These are phyloP conservation scores for Engraulis encrasicolus DNA, from an alignment of 2,113 vertebrate genomes.

Conservation along the genomic window DNA sequence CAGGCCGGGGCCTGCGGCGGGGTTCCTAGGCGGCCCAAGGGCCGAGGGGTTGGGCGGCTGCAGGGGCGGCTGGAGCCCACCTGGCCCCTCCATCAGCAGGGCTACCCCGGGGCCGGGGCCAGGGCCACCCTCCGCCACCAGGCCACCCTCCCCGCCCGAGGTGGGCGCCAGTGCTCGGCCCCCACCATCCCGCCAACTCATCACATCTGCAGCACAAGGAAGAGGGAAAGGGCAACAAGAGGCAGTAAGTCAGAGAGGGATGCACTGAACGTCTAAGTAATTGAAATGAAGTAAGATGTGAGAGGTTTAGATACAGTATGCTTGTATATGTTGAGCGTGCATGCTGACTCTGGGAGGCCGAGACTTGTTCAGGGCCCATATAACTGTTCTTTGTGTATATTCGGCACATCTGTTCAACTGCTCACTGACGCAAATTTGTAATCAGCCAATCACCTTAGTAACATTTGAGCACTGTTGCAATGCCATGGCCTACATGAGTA, in stretches of 20 bases:
- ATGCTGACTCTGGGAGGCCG: no score
- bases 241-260: constrained; percentile 5
- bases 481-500: no score
- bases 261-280: neutral
- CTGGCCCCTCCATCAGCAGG: constrained; percentile 76
- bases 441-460: no score
- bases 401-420: no score
- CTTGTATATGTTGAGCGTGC: no score
- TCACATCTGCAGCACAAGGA: constrained; percentile 76
- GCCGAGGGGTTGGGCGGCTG: constrained; percentile 67
- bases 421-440: no score
- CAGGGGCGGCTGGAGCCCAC: constrained; percentile 62
- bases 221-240: no score
- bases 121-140: constrained; percentile 76
- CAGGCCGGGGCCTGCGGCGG: constrained; percentile 78
- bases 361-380: no score
- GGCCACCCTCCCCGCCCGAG: constrained; percentile 79
- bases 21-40: constrained; percentile 78
- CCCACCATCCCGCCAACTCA: constrained; percentile 94
- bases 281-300: no score
- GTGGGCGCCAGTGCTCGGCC: constrained; percentile 82
- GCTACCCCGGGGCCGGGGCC: constrained; percentile 70
- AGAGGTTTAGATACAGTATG: no score
- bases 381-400: no score
- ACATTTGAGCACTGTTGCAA: no score